These are phyloP conservation scores for Pterois miles DNA, from an alignment of 2,797 vertebrate genomes.

Conservation along the genomic window DNA sequence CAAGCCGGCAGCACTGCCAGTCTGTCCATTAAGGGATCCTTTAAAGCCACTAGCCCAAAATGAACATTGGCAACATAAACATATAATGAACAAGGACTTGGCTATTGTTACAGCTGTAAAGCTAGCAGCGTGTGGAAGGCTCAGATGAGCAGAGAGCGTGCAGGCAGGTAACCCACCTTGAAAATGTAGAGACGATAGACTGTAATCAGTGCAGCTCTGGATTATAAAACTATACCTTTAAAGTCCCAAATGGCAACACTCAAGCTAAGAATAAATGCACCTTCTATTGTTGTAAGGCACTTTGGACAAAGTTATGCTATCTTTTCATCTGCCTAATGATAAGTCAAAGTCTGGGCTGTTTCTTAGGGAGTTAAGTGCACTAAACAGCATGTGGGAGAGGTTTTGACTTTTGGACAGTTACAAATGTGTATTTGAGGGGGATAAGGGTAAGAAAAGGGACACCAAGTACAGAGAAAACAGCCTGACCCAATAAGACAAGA, in stretches of 20 bases:
- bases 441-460: neutral
- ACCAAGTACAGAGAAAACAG: neutral
- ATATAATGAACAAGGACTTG: too few relatives aligned
- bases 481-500: neutral
- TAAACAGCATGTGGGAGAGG: neutral
- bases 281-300: neutral
- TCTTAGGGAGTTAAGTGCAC: neutral
- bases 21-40: too few relatives aligned
- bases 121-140: too few relatives aligned
- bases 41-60: too few relatives aligned
- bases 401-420: slow-evolving; percentile 1
- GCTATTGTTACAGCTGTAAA: too few relatives aligned
- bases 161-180: too few relatives aligned
- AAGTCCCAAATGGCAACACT: neutral
- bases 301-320: slow-evolving; percentile 8
- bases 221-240: neutral
- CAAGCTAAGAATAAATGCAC: slow-evolving; percentile 4
- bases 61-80: too few relatives aligned
- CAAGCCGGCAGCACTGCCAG: too few relatives aligned
- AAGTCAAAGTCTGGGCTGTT: slow-evolving; percentile 1
- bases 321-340: slow-evolving; percentile 25
- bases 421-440: neutral
- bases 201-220: neutral
- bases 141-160: too few relatives aligned
- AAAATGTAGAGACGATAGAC: too few relatives aligned